Evolutionary conservation across 2,797 vertebrate genomes (phyloP).

Genomic region (Fistularia commersonii): DNA sequence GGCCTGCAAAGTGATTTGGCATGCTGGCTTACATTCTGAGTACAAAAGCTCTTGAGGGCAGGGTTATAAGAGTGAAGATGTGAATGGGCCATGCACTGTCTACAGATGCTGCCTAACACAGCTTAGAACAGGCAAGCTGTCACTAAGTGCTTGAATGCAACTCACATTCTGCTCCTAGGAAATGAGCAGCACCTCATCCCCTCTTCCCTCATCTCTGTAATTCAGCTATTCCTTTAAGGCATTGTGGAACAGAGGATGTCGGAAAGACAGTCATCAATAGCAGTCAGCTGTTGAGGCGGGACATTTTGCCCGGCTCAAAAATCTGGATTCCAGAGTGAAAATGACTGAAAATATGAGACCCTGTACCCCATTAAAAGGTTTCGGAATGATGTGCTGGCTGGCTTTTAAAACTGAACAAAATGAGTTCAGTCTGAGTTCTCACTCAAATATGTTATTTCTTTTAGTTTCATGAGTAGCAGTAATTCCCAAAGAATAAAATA

Average conservation of each 20-base stretch:
- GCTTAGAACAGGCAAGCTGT: slow-evolving; percentile 45
- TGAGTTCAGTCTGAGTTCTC: too few species aligned
- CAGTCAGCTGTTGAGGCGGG: background rate
- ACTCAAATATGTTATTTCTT: too few species aligned
- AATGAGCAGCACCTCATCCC: slow-evolving; percentile 44
- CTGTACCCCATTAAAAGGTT: too few species aligned
- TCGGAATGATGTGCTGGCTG: too few species aligned
- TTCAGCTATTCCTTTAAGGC: slow-evolving; percentile 74
- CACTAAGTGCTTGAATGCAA: slow-evolving; percentile 70
- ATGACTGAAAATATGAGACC: too few species aligned
- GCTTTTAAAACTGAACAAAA: too few species aligned
- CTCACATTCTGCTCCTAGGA: slow-evolving; percentile 56
- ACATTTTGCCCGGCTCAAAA: too few species aligned
- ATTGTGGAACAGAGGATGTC: slow-evolving; percentile 45
- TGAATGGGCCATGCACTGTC: slow-evolving; percentile 42
- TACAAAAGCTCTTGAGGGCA: slow-evolving; percentile 28
- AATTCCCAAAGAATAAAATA: too few species aligned
- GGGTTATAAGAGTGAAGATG: slow-evolving; percentile 46
- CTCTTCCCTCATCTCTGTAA: slow-evolving; percentile 74
- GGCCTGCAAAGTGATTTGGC: slow-evolving; percentile 47
- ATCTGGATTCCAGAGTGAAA: too few species aligned
- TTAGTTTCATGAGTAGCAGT: too few species aligned
- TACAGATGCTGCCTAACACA: slow-evolving; percentile 49
- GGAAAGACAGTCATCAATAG: slow-evolving; percentile 32
- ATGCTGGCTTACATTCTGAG: slow-evolving; percentile 50